phyloP scores from a whole-genome alignment of 2,888 invertebrate genomes.

The Crossocerus cetratus region DNA sequence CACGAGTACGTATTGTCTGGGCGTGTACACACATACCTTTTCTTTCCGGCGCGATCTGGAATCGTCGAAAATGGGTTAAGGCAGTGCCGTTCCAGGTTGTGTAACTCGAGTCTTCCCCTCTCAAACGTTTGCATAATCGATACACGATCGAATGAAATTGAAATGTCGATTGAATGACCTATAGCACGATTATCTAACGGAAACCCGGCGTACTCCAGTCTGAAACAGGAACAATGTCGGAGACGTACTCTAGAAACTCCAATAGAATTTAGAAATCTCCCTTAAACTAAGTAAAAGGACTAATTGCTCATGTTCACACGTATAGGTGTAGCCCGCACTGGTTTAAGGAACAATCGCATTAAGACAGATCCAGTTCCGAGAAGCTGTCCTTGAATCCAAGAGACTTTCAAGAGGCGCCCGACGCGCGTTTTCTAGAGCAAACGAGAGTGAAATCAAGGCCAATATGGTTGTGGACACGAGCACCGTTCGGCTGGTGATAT shows the following conservation, averaged over 20 bases:
- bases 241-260: neutral
- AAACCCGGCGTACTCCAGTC: neutral
- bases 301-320: slow-evolving; percentile 16
- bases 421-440: slow-evolving; percentile 11
- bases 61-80: slow-evolving; percentile 33
- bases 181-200: neutral
- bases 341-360: slow-evolving; percentile 26
- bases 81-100: slow-evolving; percentile 13
- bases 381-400: slow-evolving; percentile 32
- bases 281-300: neutral
- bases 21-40: neutral
- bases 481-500: slow-evolving; percentile 78
- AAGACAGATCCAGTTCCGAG: slow-evolving; percentile 25
- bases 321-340: slow-evolving; percentile 21
- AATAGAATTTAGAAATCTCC: no score
- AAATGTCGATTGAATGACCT: neutral
- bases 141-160: neutral
- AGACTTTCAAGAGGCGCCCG: slow-evolving; percentile 22
- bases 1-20: slow-evolving; percentile 39
- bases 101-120: slow-evolving; percentile 10
- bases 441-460: neutral
- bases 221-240: no score
- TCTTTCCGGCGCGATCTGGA: neutral
- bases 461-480: slow-evolving; percentile 72
- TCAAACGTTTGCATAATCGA: slow-evolving; percentile 21